Conservation (phyloP, 2,888 invertebrate species). For the Lasius platythorax region DNA sequence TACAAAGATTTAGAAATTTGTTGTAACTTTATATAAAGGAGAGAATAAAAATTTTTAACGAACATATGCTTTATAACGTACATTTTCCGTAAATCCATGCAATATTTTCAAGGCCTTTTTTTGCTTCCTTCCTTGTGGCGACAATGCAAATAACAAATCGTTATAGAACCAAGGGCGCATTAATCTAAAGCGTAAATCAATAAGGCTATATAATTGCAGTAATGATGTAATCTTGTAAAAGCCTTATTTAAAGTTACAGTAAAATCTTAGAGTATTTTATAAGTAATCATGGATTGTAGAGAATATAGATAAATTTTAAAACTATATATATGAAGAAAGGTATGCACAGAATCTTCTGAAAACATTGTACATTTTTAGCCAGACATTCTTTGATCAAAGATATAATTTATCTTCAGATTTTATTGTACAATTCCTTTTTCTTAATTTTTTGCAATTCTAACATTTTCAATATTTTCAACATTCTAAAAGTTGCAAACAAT, state of each 20-base stretch:
- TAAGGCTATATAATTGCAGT: not conserved
- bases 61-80: conserved; percentile 69
- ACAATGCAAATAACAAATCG: conserved; percentile 87
- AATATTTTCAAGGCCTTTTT: conserved; percentile 85
- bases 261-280: not conserved
- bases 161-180: conserved; percentile 87
- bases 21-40: not conserved
- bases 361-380: too few relatives aligned
- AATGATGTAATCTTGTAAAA: not conserved
- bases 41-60: not conserved
- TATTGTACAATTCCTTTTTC: too few relatives aligned
- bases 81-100: conserved; percentile 87
- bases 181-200: conserved; percentile 69
- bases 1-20: too few relatives aligned
- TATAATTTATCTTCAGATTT: too few relatives aligned
- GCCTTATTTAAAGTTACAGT: not conserved
- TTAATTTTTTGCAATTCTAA: too few relatives aligned
- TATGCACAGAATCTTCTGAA: too few relatives aligned
- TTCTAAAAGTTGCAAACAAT: too few relatives aligned
- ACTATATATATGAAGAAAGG: too few relatives aligned
- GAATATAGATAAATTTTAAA: too few relatives aligned
- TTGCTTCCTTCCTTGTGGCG: conserved; percentile 87
- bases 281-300: too few relatives aligned
- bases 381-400: too few relatives aligned
- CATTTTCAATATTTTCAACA: too few relatives aligned